Base-by-base conservation (phyloP, 1,140 invertebrate species). In the Octopus sinensis region DNA sequence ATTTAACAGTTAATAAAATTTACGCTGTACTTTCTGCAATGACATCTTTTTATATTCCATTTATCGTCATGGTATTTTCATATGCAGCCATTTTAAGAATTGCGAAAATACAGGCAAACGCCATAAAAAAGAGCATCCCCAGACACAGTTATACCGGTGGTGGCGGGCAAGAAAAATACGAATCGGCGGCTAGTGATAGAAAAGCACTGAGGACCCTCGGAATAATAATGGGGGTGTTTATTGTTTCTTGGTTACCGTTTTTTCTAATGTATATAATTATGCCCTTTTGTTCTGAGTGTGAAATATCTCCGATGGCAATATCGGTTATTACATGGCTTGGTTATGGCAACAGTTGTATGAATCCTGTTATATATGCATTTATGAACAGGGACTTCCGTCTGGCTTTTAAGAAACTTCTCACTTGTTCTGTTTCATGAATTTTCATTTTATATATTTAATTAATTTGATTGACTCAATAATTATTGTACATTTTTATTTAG, bases 351-450 rank as follows among this genome's bases (percentile, higher is more conserved):
- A 98, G 96, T 3, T 96, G 96, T 9, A 92, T 98, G 81, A 98
- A 98, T 91, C 97, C 97, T 4, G 92, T 98, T 68, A 98, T 98
- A 86, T 99, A 99, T 92, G 96, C 96, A 78, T 98, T 99, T 91
- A 99, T 99, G 92, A 99, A 99, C 90, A 93, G 96, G 82, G 97
- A 99, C 91, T 99, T 99, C 92, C 93, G 97, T 90, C 95, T 97
- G 91, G 97, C 97, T 6, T 98, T 98, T 92, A 96, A 96, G 91
- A 97, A 97, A 90, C 84, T 86, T 23, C 82, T 85, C 43, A 71
- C 75, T 13, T 88, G 83, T 73, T 51, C 53, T 10, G 5, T 73
- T 12, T 73, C 17, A 73, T 6, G 13, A 73, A 73, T 73, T 73
- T 73, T 43, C 30, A 43, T 43, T 43, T 43, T 43, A 43, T 43